A percentile compares a stretch with the other conserved stretches of the same genome.
phyloP scores from a whole-genome alignment of 1,140 invertebrate genomes.

The Macrotrachela quadricornifera region DNA sequence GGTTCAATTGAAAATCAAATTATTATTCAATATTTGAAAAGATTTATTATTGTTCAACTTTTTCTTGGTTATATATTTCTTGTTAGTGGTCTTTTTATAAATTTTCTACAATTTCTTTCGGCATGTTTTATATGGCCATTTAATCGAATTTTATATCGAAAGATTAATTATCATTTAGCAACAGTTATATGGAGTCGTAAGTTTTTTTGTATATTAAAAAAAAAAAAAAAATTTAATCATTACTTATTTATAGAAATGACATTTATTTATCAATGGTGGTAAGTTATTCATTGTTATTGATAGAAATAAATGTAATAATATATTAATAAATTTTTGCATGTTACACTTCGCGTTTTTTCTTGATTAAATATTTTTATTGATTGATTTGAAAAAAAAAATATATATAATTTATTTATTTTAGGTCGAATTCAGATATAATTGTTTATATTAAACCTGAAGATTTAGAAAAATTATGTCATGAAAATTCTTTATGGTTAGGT shows the following conservation, averaged over 20 bases:
- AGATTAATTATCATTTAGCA: conserved; percentile 69
- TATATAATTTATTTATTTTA: too few relatives aligned
- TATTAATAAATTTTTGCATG: too few relatives aligned
- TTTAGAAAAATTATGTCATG: conserved; percentile 55
- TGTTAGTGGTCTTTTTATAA: conserved; percentile 62
- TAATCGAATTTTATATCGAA: conserved; percentile 41
- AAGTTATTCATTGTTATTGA: conserved; percentile 32
- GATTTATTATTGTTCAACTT: too few relatives aligned
- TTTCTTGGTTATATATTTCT: conserved; percentile 50
- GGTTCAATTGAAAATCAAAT: too few relatives aligned
- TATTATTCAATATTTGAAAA: too few relatives aligned
- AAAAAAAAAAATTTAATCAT: not conserved
- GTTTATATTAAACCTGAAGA: conserved; percentile 57
- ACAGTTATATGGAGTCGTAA: conserved; percentile 74
- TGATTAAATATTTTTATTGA: too few relatives aligned
- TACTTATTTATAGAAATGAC: not conserved
- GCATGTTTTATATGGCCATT: conserved; percentile 21
- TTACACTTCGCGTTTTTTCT: too few relatives aligned
- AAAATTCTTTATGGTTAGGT: conserved; percentile 69
- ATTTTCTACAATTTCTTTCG: conserved; percentile 35
- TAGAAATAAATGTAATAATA: too few relatives aligned
- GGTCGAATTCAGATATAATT: conserved; percentile 50
- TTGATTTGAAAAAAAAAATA: too few relatives aligned
- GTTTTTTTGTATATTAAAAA: conserved; percentile 21
- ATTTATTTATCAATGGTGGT: conserved; percentile 60